These are phyloP conservation scores for Passer domesticus DNA, from an alignment of 2,113 vertebrate genomes.

Conservation along the genomic window DNA sequence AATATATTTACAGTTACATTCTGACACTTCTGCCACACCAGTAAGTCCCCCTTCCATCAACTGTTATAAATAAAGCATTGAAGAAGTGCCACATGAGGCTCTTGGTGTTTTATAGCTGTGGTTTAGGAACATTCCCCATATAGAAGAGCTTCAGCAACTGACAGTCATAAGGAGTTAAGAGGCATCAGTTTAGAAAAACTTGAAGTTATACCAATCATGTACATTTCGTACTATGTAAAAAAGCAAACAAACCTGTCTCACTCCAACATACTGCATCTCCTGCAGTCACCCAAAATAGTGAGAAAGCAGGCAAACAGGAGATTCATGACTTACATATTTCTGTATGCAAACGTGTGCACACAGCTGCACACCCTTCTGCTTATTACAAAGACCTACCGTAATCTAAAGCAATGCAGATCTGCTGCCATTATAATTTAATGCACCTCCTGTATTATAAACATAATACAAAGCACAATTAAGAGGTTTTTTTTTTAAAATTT, in stretches of 20 bases:
- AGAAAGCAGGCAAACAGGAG: background rate
- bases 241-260: background rate
- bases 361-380: background rate
- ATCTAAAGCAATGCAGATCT: background rate
- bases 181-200: background rate
- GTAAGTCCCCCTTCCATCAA: background rate
- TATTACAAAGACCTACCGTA: background rate
- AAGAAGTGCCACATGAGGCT: background rate
- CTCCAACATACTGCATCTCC: background rate
- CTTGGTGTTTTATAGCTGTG: background rate
- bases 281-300: background rate
- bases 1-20: background rate
- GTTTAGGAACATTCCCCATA: background rate
- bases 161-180: background rate
- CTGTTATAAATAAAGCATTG: background rate
- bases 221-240: background rate
- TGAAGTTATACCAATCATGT: background rate
- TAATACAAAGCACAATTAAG: background rate
- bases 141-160: background rate
- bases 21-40: background rate
- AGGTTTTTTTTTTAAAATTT: background rate
- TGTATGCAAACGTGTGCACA: accelerated
- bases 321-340: background rate
- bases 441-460: background rate
- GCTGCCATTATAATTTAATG: background rate